Evolutionary conservation across 2,797 vertebrate species (phyloP), one percentile per base, ranked within the genome.

Genomic region (Mareca strepera): DNA sequence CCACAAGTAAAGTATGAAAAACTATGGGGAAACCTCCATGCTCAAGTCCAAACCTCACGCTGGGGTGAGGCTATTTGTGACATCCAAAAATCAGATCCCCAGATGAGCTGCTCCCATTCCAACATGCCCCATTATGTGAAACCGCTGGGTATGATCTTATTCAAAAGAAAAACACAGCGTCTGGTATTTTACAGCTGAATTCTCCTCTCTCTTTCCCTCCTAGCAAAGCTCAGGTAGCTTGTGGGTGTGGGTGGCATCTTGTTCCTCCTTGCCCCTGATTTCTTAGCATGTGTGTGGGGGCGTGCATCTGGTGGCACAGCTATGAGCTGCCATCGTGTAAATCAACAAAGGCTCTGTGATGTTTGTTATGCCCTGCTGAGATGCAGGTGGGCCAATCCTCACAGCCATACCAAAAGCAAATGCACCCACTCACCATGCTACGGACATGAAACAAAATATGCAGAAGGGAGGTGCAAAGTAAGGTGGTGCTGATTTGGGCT

Each of bases 211-310:
- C 12, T 58, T 13, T 12, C 20, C 28, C 7, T 56, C 17, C 33
- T 53, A 3, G 4, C 1, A 15, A 67, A 83, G 22, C 25, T 58
- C 55, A 31, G 43, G 68, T 41, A 55, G 9, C 7, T 25, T 13
- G 23, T 31, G 39, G 31, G 48, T 1, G 7, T 58, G 64, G 70
- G 35, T 29, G 33, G 12, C 62, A 50, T 50, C 48, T 14, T 50
- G 23, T 50, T 50, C 48, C 48, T 50, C 48, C 23, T 50, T 13
- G 12, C 23, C 48, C 23, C 13, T 12, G 48, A 25, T 50, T 25
- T 50, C 23, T 50, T 50, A 26, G 59, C 11, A 3, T 0, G 0
- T 4, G 31, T 12, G 0, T 0, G 7, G 14, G 10, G 1, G 0
- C 3, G 14, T 8, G 43, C 0, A 0, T 55, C 33, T 68, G 58